phyloP scores from a whole-genome alignment of 2,113 vertebrate species.

The Emberiza fucata region DNA sequence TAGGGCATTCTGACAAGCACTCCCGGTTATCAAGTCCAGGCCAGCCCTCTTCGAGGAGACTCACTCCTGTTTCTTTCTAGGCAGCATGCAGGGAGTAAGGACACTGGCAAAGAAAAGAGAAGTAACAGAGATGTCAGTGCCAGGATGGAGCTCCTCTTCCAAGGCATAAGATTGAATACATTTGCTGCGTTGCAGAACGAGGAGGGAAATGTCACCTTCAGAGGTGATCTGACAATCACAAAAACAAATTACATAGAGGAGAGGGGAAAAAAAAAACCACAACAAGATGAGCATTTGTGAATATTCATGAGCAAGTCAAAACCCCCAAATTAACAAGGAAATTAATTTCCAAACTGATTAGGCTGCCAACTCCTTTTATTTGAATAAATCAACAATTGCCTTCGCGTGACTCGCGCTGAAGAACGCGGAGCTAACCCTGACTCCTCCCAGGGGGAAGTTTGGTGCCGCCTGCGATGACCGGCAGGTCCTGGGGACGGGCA shows the following conservation, averaged over 20 bases:
- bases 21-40: neutral
- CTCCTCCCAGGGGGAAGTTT: neutral
- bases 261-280: neutral
- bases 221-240: conserved; percentile 61
- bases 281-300: conserved; percentile 29
- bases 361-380: conserved; percentile 65
- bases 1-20: neutral
- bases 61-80: neutral
- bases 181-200: neutral
- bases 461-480: neutral
- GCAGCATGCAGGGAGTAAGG: neutral
- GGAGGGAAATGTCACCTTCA: conserved; percentile 62
- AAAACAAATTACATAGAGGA: conserved; percentile 30
- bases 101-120: neutral
- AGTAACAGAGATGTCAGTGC: neutral
- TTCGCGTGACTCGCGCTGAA: conserved; percentile 7
- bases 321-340: conserved; percentile 62
- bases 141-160: neutral
- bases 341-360: conserved; percentile 71
- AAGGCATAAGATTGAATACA: neutral
- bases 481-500: neutral
- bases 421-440: neutral
- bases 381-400: conserved; percentile 66
- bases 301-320: conserved; percentile 69
- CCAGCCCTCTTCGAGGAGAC: neutral